Base-by-base conservation (phyloP, 2,888 invertebrate genomes). In the Celastrina argiolus region DNA sequence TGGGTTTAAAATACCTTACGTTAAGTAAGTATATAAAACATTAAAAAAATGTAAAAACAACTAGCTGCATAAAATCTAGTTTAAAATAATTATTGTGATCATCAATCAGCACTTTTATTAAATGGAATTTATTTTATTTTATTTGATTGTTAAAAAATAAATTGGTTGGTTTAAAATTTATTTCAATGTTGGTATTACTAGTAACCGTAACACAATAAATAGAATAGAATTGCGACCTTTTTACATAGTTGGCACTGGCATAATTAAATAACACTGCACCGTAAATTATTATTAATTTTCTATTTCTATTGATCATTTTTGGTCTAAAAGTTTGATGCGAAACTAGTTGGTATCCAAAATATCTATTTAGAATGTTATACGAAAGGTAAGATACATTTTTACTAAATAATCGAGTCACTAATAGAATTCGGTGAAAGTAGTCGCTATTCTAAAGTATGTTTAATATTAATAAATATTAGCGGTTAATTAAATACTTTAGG, bases 401-500 rank as follows among this genome's bases (percentile, higher is more conserved):
- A 39, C 10, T 39, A 18, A 45, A 10, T 45, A 45, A 45, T 45
- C 45, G 12, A 51, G 51, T 51, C 12, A 51, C 51, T 14, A 36
- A 36, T 51, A 51, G 10, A 5, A 26, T 22, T 51, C 22, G 51
- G 22, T 14, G 59, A 69, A 64, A 69, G 42, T 61, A 69, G 67
- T 65, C 36, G 58, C 72, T 61, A 61, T 76, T 79, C 78, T 76
- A 77, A 80, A 77, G 78, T 78, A 61, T 64, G 36, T 36, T 34
- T 56, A 69, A 71, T 73, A 69, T 74, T 74, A 80, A 79, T 78
- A 79, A 79, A 79, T 76, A 76, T 74, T 74, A 80, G 78, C 72
- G 71, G 70, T 66, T 65, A 41, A 16, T 31, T 68, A 56, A 63
- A 59, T 66, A 63, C 41, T 63, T 36, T 51, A 68, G 58, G 59